Evolutionary conservation across 2,888 invertebrate species (phyloP).

Genomic region (Zaprionus obscuricornis): DNA sequence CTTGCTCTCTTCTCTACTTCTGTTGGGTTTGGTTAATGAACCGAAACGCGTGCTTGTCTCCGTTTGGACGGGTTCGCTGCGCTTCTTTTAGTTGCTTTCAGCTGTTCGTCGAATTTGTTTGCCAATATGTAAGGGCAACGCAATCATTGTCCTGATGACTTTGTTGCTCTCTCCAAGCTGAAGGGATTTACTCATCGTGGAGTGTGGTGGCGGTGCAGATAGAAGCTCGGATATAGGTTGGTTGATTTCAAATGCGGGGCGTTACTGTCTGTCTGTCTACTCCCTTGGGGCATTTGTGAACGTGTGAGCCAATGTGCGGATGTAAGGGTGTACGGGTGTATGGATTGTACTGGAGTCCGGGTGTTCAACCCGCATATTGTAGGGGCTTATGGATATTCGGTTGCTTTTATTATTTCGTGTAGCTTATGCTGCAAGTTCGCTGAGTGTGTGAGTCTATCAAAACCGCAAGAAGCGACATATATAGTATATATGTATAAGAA

Average conservation of each 20-base stretch:
- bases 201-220: too few species aligned
- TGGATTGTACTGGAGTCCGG: too few species aligned
- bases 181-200: too few species aligned
- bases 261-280: conserved; percentile 36
- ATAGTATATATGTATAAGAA: too few species aligned
- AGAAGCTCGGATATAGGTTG: too few species aligned
- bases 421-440: conserved; percentile 40
- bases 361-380: not conserved
- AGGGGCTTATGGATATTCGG: conserved; percentile 36
- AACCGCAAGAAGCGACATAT: too few species aligned
- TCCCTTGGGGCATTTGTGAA: conserved; percentile 36
- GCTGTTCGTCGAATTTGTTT: conserved; percentile 42
- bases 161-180: conserved; percentile 60
- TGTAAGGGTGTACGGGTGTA: too few species aligned
- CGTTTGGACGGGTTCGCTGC: conserved; percentile 55
- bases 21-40: conserved; percentile 75
- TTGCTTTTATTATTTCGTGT: conserved; percentile 50
- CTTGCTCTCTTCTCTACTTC: conserved; percentile 38
- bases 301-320: conserved; percentile 13
- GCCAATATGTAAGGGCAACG: conserved; percentile 46
- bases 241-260: conserved; percentile 57
- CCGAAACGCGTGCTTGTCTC: conserved; percentile 73
- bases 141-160: conserved; percentile 75
- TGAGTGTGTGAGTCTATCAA: not conserved
- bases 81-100: too few species aligned